These are phyloP conservation scores for Nipponia nippon DNA, from an alignment of 2,113 vertebrate genomes.

Conservation along the genomic window DNA sequence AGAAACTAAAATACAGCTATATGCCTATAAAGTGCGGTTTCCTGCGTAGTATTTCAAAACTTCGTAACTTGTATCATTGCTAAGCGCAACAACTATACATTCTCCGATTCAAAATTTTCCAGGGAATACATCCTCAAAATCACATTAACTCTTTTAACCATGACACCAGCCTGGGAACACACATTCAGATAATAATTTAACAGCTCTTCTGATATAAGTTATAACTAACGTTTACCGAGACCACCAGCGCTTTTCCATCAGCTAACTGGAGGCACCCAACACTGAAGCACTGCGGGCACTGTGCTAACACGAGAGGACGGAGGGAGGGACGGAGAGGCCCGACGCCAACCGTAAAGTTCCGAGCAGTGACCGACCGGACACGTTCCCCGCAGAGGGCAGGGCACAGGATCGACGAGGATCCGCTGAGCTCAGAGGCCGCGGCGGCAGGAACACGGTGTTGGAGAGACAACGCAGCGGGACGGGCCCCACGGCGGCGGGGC, in stretches of 20 bases:
- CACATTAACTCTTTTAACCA: background rate
- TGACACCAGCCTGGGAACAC: fast-evolving
- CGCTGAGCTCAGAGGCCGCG: fast-evolving
- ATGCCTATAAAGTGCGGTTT: background rate
- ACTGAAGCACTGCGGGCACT: fast-evolving
- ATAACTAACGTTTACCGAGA: fast-evolving
- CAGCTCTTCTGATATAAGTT: fast-evolving
- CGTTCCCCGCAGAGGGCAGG: fast-evolving
- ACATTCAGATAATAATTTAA: background rate
- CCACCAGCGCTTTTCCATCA: fast-evolving
- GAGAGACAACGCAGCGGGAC: too few species aligned
- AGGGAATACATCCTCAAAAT: background rate
- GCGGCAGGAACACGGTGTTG: fast-evolving
- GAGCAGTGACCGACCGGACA: fast-evolving
- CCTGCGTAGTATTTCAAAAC: fast-evolving
- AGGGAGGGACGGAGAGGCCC: too few species aligned
- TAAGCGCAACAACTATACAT: background rate
- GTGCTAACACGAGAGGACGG: fast-evolving
- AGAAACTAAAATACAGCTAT: background rate
- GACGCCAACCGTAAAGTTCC: fast-evolving
- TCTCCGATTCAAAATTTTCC: too few species aligned
- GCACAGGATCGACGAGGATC: fast-evolving
- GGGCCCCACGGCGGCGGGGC: background rate
- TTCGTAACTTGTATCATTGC: too few species aligned
- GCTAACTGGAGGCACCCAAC: fast-evolving